Conservation (phyloP, 2,888 invertebrate genomes). For the Clepsis dumicolana region DNA sequence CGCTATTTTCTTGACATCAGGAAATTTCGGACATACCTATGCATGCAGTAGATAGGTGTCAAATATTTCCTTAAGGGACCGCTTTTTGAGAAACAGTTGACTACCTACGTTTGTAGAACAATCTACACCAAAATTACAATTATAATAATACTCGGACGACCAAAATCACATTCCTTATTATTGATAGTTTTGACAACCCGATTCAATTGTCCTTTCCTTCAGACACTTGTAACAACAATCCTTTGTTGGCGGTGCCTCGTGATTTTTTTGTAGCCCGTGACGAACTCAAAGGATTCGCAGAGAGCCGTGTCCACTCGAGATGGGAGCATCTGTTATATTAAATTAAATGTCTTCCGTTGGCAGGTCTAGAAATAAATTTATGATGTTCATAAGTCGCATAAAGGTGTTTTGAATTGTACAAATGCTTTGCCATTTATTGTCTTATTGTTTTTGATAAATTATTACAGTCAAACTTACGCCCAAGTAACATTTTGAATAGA, state of each 20-base stretch:
- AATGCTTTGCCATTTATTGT: slow-evolving; percentile 29
- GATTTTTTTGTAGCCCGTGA: slow-evolving; percentile 65
- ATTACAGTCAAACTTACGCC: slow-evolving; percentile 12
- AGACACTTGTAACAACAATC: slow-evolving; percentile 79
- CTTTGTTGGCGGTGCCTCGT: slow-evolving; percentile 72
- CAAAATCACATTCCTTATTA: slow-evolving; percentile 14
- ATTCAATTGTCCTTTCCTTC: slow-evolving; percentile 73
- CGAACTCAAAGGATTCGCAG: slow-evolving; percentile 77
- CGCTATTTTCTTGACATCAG: no score
- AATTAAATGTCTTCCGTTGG: slow-evolving; percentile 73
- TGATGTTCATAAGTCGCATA: slow-evolving; percentile 50
- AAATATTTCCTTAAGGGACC: no score
- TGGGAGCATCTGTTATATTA: slow-evolving; percentile 77
- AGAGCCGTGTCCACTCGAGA: slow-evolving; percentile 69
- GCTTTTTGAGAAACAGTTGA: no score
- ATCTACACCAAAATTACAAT: not conserved
- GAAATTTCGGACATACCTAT: no score
- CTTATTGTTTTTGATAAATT: slow-evolving; percentile 20
- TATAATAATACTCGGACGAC: not conserved
- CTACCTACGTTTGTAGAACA: no score
- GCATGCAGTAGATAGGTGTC: no score
- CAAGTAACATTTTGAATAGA: no score
- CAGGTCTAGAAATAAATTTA: slow-evolving; percentile 60
- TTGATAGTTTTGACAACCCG: slow-evolving; percentile 15
- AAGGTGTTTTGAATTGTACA: slow-evolving; percentile 42